Percentiles rank a stretch among this genome's conserved stretches.
Conservation (phyloP, 2,888 invertebrate genomes). For the Caenorhabditis becei region DNA sequence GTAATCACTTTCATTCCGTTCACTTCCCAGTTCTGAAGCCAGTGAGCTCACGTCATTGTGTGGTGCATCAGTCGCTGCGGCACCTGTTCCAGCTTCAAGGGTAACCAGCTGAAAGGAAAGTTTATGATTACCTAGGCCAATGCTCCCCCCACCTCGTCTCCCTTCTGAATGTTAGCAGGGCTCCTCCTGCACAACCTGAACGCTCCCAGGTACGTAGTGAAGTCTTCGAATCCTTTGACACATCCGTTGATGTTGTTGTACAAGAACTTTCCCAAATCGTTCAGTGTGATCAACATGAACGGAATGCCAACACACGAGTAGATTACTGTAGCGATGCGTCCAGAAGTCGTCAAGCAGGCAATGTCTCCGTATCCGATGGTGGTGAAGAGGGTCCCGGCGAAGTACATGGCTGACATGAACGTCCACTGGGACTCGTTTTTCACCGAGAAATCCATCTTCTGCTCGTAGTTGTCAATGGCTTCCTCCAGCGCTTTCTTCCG, state of each 20-base stretch:
- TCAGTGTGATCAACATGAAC: constrained; percentile 92
- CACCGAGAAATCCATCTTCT: constrained; percentile 69
- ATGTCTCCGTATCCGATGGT: constrained; percentile 90
- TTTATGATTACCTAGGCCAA: no score
- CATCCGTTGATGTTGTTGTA: constrained; percentile 79
- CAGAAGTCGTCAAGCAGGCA: constrained; percentile 91
- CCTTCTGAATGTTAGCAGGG: constrained; percentile 34
- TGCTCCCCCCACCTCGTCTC: constrained; percentile 61
- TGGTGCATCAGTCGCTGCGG: neutral
- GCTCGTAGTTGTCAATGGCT: constrained; percentile 78
- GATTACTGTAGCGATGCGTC: constrained; percentile 91
- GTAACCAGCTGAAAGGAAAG: constrained; percentile 39
- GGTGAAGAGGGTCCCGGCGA: constrained; percentile 80
- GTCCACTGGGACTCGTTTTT: constrained; percentile 72
- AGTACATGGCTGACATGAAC: constrained; percentile 79
- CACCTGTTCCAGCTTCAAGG: constrained; percentile 54
- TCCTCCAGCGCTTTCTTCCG: constrained; percentile 71
- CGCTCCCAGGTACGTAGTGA: constrained; percentile 62
- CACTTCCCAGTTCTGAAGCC: constrained; percentile 68
- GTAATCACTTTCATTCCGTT: constrained; percentile 57
- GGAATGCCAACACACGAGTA: constrained; percentile 94
- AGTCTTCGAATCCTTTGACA: constrained; percentile 64
- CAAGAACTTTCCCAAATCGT: constrained; percentile 89
- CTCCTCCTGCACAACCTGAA: constrained; percentile 47
- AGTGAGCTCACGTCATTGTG: constrained; percentile 61